Base-by-base conservation (phyloP, 1,140 invertebrate species). In the Chlorops oryzae region DNA sequence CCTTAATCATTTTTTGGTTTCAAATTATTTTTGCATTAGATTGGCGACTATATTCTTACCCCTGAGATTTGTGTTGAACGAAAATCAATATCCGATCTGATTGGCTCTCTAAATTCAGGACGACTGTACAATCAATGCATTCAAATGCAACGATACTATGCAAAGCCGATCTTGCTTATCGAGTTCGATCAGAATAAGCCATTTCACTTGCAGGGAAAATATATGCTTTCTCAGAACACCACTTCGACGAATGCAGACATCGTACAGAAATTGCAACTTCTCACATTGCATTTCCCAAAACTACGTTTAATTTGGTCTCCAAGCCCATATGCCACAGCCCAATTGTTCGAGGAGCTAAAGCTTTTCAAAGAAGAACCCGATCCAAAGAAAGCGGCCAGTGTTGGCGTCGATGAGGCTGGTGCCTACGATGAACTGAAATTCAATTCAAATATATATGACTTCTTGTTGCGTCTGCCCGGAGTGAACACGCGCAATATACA, bases 31-130 rank as follows among this genome's bases (percentile, higher is more conserved):
- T 38, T 50, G 25, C 13, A 18, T 41, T 56, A 89, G 88, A 85
- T 98, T 41, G 95, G 95, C 2, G 96, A 99, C 75, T 99, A 99
- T 66, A 95, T 99, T 59, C 75, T 99, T 2, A 95, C 95, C 1
- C 90, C 93, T 1, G 92, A 98, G 21, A 90, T 98, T 59, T 96
- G 90, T 64, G 84, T 99, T 3, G 97, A 99, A 74, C 78, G 97
- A 5, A 99, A 99, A 77, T 96, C 93, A 50, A 82, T 99, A 21
- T 93, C 90, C 23, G 97, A 99, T 83, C 76, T 99, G 48, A 95
- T 98, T 70, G 92, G 93, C 13, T 98, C 95, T 0, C 75, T 99
- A 13, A 90, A 93, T 72, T 92, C 85, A 50, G 97, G 97, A 0
- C 83, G 97, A 45, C 78, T 99, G 25, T 98, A 96, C 70, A 92